Evolutionary conservation across 2,113 vertebrate genomes (phyloP).

Genomic region (Natator depressus): DNA sequence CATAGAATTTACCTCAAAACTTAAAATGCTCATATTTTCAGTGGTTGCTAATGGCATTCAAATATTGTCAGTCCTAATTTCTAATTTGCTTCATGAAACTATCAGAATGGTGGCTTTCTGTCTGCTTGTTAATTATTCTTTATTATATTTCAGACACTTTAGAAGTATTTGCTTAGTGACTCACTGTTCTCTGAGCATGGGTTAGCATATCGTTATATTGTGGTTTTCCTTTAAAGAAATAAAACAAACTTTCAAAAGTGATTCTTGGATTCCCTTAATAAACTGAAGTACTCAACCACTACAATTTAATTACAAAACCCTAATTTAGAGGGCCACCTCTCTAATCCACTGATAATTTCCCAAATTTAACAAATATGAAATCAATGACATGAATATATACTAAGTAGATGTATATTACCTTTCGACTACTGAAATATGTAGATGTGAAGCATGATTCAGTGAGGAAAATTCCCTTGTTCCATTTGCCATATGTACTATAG

Average conservation of each 20-base stretch:
- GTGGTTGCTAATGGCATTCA: not conserved
- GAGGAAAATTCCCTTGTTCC: not conserved
- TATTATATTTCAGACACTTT: not conserved
- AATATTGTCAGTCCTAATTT: not conserved
- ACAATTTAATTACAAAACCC: not conserved
- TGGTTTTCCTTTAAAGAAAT: not conserved
- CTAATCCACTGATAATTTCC: not conserved
- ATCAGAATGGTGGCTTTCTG: not conserved
- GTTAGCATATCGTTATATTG: not conserved
- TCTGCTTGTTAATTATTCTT: not conserved
- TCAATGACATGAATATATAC: not conserved
- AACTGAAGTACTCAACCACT: not conserved
- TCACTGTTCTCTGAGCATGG: fast-evolving
- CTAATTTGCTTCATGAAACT: not conserved
- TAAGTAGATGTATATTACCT: not conserved
- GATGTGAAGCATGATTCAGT: not conserved
- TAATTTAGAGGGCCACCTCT: not conserved
- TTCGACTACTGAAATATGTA: not conserved
- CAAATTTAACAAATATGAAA: not conserved
- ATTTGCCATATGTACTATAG: not conserved
- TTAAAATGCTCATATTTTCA: not conserved
- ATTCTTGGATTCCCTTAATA: not conserved
- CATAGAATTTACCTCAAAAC: not conserved
- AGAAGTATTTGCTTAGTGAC: not conserved
- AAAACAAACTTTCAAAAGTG: not conserved